A percentile compares a stretch with the other conserved stretches of the same genome.
Evolutionary conservation across 2,113 vertebrate genomes (phyloP).

Genomic region (Salvelinus sp.): DNA sequence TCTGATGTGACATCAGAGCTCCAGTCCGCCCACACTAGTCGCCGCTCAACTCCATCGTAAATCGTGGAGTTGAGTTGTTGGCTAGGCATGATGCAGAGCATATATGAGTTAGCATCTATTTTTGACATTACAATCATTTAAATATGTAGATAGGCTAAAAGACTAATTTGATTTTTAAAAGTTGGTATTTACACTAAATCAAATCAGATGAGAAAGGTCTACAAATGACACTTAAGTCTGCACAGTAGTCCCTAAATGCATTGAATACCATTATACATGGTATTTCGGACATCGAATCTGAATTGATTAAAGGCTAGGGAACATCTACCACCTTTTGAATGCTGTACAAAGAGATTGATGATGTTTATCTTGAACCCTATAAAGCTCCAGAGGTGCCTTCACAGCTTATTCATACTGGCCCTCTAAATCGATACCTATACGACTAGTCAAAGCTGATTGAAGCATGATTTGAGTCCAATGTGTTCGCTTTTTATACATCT

Average conservation of each 20-base stretch:
- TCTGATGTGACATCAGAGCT: no score
- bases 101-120: neutral
- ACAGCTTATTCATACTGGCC: slow-evolving; percentile 58
- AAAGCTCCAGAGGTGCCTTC: slow-evolving; percentile 59
- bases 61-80: no score
- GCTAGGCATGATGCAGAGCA: no score
- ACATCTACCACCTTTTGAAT: slow-evolving; percentile 65
- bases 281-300: slow-evolving; percentile 43
- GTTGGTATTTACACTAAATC: neutral
- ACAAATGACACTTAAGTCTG: neutral
- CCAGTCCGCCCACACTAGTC: no score
- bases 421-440: slow-evolving; percentile 63
- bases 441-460: slow-evolving; percentile 63
- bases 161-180: neutral
- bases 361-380: slow-evolving; percentile 66
- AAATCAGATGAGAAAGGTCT: neutral
- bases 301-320: slow-evolving; percentile 62
- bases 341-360: slow-evolving; percentile 66
- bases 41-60: no score
- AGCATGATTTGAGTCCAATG: slow-evolving; percentile 43
- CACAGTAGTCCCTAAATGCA: slow-evolving; percentile 29
- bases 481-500: slow-evolving; percentile 6
- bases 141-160: neutral
- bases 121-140: neutral
- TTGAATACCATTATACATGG: slow-evolving; percentile 40